phyloP scores from a whole-genome alignment of 2,888 invertebrate genomes.

The Hirtodrosophila trivittata region DNA sequence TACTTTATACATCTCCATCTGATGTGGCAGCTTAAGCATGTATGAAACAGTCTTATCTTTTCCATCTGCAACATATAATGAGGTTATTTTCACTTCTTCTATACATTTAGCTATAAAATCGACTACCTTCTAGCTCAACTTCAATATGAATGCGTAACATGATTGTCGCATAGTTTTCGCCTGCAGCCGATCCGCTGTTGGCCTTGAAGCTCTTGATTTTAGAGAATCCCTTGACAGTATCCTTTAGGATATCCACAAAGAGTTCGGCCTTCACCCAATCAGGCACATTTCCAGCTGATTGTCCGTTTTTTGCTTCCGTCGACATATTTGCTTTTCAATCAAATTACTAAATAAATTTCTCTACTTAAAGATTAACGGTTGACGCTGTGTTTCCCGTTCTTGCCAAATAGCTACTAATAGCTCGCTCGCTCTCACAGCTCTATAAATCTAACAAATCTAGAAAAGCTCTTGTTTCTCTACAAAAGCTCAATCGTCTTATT shows the following conservation, averaged over 20 bases:
- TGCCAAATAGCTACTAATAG: not conserved
- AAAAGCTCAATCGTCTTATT: too few relatives aligned
- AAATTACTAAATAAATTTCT: not conserved
- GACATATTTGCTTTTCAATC: constrained; percentile 10
- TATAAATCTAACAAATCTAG: not conserved
- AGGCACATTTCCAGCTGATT: constrained; percentile 25
- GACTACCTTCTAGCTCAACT: constrained; percentile 66
- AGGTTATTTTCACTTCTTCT: constrained; percentile 6
- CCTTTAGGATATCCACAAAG: constrained; percentile 36
- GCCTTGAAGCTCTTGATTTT: constrained; percentile 48
- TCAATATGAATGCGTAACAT: constrained; percentile 73
- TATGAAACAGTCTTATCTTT: constrained; percentile 35
- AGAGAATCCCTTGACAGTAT: constrained; percentile 26
- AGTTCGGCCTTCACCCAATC: constrained; percentile 44
- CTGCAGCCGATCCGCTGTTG: constrained; percentile 58
- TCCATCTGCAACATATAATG: constrained; percentile 30
- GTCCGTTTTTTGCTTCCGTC: not conserved
- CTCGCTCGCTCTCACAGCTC: not conserved
- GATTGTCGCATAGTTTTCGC: constrained; percentile 80
- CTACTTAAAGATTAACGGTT: not conserved
- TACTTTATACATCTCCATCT: constrained; percentile 32
- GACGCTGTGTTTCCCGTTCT: not conserved
- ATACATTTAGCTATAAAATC: not conserved
- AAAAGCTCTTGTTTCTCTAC: not conserved
- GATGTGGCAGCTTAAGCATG: constrained; percentile 60